Evolutionary conservation across 2,888 invertebrate genomes (phyloP), one percentile per base, ranked within the genome.

Genomic region (Oscheius sp.): DNA sequence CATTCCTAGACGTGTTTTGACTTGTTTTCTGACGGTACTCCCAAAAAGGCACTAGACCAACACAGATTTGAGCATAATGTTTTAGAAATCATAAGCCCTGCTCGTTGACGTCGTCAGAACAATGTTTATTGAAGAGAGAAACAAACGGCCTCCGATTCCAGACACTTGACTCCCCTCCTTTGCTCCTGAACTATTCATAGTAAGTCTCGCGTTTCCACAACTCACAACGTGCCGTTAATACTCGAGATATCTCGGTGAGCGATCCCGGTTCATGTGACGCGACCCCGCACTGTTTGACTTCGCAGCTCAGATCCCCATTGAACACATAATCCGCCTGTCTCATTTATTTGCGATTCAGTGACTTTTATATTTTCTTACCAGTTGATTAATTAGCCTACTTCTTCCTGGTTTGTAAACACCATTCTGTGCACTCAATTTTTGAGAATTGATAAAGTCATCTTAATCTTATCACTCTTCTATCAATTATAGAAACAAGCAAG

Each of bases 311-410:
- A 61, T 61, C 61, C 42, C 61, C 61, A 45, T 61, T 61, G 61
- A 61, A 61, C 61, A 61, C 61, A 61, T 61, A 61, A 61, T 61
- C 61, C 61, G 61, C 45, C 61, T 61, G 61, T 61, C 61, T 61
- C 61, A 61, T 61, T 29, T 61, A 42, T 61, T 61, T 61, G 61
- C 46, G 45, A 27, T 27, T 45, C 42, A 27, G 27, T 25, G 25
- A 20, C 37, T 17, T 33, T 55, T n/a, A 4, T 10, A 33, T 55
- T 55, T 55, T 55, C 37, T 55, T 34, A n/a, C n/a, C n/a, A n/a
- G n/a, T n/a, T n/a, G n/a, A n/a, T n/a, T n/a, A n/a, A n/a, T n/a
- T n/a, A n/a, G n/a, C n/a, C n/a, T n/a, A n/a, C n/a, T n/a, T n/a
- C n/a, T n/a, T n/a, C n/a, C n/a, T n/a, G n/a, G n/a, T n/a, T n/a